Evolutionary conservation across 2,888 invertebrate genomes (phyloP), one percentile per base, ranked within the genome.

Genomic region (Tanytarsus gracilentus): DNA sequence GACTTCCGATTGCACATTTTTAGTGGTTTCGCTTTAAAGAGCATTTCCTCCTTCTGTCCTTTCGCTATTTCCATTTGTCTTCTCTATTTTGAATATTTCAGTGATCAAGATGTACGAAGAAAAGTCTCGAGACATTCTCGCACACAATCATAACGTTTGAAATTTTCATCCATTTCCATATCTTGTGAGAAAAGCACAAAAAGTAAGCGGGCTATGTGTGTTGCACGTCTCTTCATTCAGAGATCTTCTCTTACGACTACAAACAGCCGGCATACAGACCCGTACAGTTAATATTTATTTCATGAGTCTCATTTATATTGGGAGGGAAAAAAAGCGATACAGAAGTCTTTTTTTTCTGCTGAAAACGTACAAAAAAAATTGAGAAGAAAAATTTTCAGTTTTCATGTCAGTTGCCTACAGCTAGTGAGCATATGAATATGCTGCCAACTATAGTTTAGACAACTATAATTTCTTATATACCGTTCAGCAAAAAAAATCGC

Each of bases 381-480:
- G 44, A 44, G 44, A 44, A 58, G 48, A 58, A 23, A 44, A 18
- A 11, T 36, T 36, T 55, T 55, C 26, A 40, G 27, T 5, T 26
- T 58, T 58, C 30, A 48, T 58, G 55, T 48, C 58, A 58, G 58
- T 58, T 58, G 58, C 58, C 48, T 58, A 48, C 44, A 44, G 48
- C 29, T 18, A 16, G 27, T 58, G 58, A 58, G 48, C 58, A 58
- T n/a, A n/a, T 58, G 58, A 58, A 16, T 48, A 40, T 56, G 44
- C 58, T 21, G 48, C 58, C 18, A n/a, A n/a, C 26, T 58, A 44
- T 30, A 58, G 30, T 44, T 26, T 26, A 55, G 55, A 40, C 39
- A 48, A 58, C 58, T 27, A 48, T n/a, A n/a, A n/a, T n/a, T n/a
- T 29, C 30, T 48, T 16, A 30, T 29, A 58, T 11, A 49, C 5